phyloP scores from a whole-genome alignment of 2,888 invertebrate species.

The Leistus spinibarbis region DNA sequence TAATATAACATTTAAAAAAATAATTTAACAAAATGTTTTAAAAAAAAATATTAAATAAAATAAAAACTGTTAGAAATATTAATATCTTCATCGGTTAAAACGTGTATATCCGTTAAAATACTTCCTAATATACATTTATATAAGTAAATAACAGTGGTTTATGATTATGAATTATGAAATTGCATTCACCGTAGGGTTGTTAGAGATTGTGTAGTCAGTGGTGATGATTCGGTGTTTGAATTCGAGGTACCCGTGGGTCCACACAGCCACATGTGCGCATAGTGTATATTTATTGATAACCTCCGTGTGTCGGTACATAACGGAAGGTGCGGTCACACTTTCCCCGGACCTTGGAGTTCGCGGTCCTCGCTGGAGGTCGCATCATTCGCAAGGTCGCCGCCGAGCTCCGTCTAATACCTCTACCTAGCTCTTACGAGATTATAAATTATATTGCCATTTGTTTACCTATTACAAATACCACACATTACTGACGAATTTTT shows the following conservation, averaged over 20 bases:
- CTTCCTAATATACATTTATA: too few species aligned
- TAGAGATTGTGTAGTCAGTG: conserved; percentile 6
- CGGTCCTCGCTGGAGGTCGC: conserved; percentile 31
- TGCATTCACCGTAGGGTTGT: too few species aligned
- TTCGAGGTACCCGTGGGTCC: neutral
- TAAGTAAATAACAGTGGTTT: too few species aligned
- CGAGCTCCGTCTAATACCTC: neutral
- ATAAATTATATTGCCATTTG: neutral
- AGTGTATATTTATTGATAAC: neutral
- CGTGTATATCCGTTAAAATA: too few species aligned
- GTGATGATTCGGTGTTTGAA: neutral
- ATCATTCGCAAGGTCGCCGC: conserved; percentile 23
- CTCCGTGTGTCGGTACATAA: neutral
- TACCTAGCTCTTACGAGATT: neutral
- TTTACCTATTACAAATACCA: neutral
- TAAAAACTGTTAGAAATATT: too few species aligned
- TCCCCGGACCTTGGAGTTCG: conserved; percentile 37
- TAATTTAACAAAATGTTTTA: too few species aligned
- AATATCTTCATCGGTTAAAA: too few species aligned
- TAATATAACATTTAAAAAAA: too few species aligned
- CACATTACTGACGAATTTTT: neutral
- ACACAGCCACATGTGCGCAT: neutral
- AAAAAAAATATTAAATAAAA: too few species aligned
- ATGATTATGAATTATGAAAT: too few species aligned
- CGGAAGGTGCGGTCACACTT: conserved; percentile 17